Percentiles rank a stretch among this genome's conserved stretches.
phyloP scores from a whole-genome alignment of 1,140 invertebrate species.

The Trypoxylus dichotomus region DNA sequence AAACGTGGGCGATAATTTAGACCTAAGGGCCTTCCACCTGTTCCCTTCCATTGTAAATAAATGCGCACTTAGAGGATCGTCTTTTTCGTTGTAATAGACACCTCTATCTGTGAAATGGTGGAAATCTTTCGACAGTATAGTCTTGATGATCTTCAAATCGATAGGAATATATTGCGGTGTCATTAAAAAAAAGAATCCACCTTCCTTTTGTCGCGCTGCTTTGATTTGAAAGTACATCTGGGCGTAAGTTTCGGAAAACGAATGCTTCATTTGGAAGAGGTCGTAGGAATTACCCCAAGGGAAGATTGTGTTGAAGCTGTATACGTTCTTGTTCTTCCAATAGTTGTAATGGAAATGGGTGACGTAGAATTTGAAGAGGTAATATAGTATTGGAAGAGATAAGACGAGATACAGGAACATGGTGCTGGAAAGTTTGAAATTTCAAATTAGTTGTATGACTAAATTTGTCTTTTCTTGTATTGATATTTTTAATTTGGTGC shows the following conservation, averaged over 20 bases:
- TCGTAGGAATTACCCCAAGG: neutral
- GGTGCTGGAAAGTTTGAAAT: neutral
- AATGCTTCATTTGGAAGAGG: neutral
- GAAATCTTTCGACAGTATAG: constrained; percentile 56
- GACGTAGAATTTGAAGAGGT: neutral
- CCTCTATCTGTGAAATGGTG: constrained; percentile 53
- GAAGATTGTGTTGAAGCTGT: neutral
- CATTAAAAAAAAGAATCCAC: constrained; percentile 25
- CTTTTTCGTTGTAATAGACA: constrained; percentile 48
- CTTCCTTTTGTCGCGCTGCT: constrained; percentile 28
- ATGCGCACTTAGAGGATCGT: constrained; percentile 54
- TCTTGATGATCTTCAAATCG: constrained; percentile 56
- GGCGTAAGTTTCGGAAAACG: neutral
- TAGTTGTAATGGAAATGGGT: neutral
- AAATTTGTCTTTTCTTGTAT: too few species aligned
- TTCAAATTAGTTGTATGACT: neutral
- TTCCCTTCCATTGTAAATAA: constrained; percentile 53
- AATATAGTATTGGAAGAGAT: neutral
- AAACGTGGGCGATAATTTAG: constrained; percentile 55
- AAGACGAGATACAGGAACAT: neutral
- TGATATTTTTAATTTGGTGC: too few species aligned
- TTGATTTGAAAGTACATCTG: constrained; percentile 28
- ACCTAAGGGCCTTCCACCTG: constrained; percentile 55
- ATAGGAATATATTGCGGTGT: constrained; percentile 37
- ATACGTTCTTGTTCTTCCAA: neutral